Evolutionary conservation across 2,888 invertebrate genomes (phyloP).

Genomic region (Nymphalis urticae): DNA sequence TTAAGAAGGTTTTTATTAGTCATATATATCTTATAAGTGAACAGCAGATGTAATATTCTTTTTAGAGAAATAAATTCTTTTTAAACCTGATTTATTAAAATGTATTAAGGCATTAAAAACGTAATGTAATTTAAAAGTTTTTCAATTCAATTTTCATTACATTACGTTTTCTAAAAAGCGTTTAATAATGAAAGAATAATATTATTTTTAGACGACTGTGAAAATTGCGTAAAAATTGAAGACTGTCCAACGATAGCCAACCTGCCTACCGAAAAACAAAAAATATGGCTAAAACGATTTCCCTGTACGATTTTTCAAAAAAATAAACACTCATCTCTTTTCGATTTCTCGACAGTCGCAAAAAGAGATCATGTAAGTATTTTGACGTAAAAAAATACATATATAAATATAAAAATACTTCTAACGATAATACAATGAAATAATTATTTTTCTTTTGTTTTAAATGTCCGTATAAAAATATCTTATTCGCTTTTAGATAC

Average conservation of each 20-base stretch:
- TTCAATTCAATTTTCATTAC: too few species aligned
- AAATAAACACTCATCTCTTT: slow-evolving; percentile 35
- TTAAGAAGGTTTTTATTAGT: too few species aligned
- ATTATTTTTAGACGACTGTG: slow-evolving; percentile 52
- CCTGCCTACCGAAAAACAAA: slow-evolving; percentile 53
- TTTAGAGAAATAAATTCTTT: too few species aligned
- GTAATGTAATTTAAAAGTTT: too few species aligned
- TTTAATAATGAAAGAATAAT: background rate
- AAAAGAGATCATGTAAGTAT: slow-evolving; percentile 57
- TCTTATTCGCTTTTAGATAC: too few species aligned
- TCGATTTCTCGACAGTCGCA: slow-evolving; percentile 48
- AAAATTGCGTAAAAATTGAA: slow-evolving; percentile 53
- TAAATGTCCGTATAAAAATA: too few species aligned
- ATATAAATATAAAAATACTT: too few species aligned
- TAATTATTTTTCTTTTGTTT: too few species aligned
- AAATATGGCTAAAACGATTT: slow-evolving; percentile 51
- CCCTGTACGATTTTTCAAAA: slow-evolving; percentile 47
- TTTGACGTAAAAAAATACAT: background rate
- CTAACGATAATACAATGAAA: too few species aligned
- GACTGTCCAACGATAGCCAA: slow-evolving; percentile 53
- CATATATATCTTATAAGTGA: too few species aligned
- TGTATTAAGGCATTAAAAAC: background rate
- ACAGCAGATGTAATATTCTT: too few species aligned
- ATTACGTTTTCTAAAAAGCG: background rate
- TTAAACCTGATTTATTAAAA: too few species aligned